Base-by-base conservation (phyloP, 2,888 invertebrate genomes). In the Chouioia cunea region DNA sequence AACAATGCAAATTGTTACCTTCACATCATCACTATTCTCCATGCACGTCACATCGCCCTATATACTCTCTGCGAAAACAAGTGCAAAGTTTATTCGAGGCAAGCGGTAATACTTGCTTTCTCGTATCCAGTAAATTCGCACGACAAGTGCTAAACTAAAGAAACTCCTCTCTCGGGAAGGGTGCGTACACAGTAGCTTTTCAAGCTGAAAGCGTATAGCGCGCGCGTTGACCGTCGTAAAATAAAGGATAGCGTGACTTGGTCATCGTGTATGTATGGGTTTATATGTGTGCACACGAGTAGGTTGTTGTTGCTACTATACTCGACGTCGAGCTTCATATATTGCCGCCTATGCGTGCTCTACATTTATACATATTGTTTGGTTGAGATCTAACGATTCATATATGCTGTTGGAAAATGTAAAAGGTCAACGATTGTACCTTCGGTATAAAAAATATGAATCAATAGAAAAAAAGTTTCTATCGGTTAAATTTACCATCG, bases 111-210 rank as follows among this genome's bases (percentile, higher is more conserved):
- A 46, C 46, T 20, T 47, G 43, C 36, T 56, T 10, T 18, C 50
- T 16, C 27, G 46, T 14, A 36, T 44, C 50, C 53, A 50, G 53
- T 66, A 66, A 66, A 66, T 66, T 66, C 52, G 27, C 58, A 44
- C 27, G 59, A 66, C 59, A 53, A 66, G 66, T 59, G 58, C 59
- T 66, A 52, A 59, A 59, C 46, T 46, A 59, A 66, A 66, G 59
- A 66, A 66, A 52, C 18, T 20, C 18, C 52, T 10, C 36, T 15
- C 46, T 3, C 46, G 58, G n/a, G 23, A 3, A 12, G 36, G 36
- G 36, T 6, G 47, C 14, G 10, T 43, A 62, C 18, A 46, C 43
- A 52, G 63, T 53, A 53, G 63, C 44, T 63, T 63, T 52, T 16
- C 53, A 22, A 12, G 23, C 22, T 15, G 53, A 43, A 15, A 23